Conservation (phyloP, 2,888 invertebrate genomes). For the Coleophora deauratella region DNA sequence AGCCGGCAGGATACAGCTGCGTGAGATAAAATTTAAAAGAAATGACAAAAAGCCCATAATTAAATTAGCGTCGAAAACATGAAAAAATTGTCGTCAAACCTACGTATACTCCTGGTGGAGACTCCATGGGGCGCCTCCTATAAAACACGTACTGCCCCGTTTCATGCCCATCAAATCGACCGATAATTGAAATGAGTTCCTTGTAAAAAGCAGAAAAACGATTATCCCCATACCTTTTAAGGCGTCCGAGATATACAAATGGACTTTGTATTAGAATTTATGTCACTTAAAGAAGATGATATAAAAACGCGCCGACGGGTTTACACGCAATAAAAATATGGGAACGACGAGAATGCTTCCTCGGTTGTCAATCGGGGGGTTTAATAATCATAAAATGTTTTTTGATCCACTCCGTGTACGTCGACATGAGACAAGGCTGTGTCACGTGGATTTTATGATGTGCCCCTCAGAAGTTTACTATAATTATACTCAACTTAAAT, state of each 20-base stretch:
- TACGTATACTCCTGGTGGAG: no score
- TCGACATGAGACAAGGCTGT: no score
- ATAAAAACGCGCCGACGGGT: slow-evolving; percentile 70
- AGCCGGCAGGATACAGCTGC: slow-evolving; percentile 60
- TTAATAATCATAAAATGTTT: slow-evolving; percentile 72
- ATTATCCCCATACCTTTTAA: slow-evolving; percentile 72
- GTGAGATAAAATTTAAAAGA: slow-evolving; percentile 30
- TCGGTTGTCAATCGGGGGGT: slow-evolving; percentile 67
- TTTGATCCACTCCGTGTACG: slow-evolving; percentile 52
- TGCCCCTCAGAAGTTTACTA: no score
- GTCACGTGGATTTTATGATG: no score
- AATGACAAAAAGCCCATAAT: slow-evolving; percentile 52
- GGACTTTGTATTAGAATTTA: slow-evolving; percentile 74
- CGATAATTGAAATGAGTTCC: slow-evolving; percentile 75
- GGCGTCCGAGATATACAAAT: slow-evolving; percentile 73
- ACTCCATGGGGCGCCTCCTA: slow-evolving; percentile 61
- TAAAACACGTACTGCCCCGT: slow-evolving; percentile 62
- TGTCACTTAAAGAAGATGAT: slow-evolving; percentile 71
- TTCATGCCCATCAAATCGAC: slow-evolving; percentile 69
- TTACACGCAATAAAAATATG: slow-evolving; percentile 74
- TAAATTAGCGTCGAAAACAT: slow-evolving; percentile 58
- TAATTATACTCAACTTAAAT: no score
- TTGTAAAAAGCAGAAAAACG: slow-evolving; percentile 73
- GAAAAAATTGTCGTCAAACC: no score
- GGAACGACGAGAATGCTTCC: slow-evolving; percentile 64